phyloP scores from a whole-genome alignment of 2,113 vertebrate species.

The Tylochromis polylepis region DNA sequence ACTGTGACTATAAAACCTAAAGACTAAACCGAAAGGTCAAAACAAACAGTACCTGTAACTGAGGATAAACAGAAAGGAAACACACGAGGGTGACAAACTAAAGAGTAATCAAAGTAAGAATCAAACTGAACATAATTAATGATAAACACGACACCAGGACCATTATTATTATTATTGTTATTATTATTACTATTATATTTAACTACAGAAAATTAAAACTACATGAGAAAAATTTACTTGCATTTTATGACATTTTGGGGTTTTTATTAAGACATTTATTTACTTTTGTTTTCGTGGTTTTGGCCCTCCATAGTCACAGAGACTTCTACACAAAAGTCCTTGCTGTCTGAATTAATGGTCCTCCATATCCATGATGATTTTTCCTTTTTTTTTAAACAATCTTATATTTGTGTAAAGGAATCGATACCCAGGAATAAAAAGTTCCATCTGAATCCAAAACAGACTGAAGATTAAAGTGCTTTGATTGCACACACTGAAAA shows the following conservation, averaged over 20 bases:
- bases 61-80: background rate
- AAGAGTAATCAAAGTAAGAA: background rate
- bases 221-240: background rate
- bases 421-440: background rate
- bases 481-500: background rate
- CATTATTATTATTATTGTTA: background rate
- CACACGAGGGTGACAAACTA: background rate
- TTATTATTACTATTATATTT: background rate
- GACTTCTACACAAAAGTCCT: background rate
- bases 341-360: background rate
- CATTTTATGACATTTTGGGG: background rate
- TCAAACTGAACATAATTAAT: background rate
- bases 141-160: background rate
- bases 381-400: background rate
- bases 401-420: background rate
- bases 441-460: background rate
- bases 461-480: background rate
- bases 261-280: accelerated
- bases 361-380: background rate
- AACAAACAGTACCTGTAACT: background rate
- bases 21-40: background rate
- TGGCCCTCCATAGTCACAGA: accelerated
- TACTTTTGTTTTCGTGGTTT: background rate
- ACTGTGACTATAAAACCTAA: accelerated
- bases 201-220: background rate